These are phyloP conservation scores for Ammodytes marinus DNA, from an alignment of 2,113 vertebrate genomes.

Conservation along the genomic window DNA sequence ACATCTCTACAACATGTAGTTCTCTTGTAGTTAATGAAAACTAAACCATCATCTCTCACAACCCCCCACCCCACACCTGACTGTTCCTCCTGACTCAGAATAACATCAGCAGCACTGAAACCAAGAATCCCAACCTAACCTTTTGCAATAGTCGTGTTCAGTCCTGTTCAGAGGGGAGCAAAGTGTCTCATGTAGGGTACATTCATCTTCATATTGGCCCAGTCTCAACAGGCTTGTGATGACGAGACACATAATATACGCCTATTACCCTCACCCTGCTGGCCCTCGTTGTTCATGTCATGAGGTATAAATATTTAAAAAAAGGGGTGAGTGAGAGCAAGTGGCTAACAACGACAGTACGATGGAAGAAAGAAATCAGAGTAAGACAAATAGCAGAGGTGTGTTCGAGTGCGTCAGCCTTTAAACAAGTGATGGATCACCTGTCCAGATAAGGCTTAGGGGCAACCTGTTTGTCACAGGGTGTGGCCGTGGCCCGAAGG, in stretches of 20 bases:
- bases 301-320: constrained; percentile 25
- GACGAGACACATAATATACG: constrained; percentile 13
- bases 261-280: background rate
- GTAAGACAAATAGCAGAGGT: background rate
- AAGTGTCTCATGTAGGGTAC: constrained; percentile 6
- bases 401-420: background rate
- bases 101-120: constrained; percentile 24
- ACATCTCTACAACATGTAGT: constrained; percentile 40
- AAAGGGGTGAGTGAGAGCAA: background rate
- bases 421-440: constrained; percentile 29
- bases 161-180: background rate
- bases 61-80: background rate
- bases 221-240: constrained; percentile 25
- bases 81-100: constrained; percentile 18
- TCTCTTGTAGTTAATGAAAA: constrained; percentile 19
- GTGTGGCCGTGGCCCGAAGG: constrained; percentile 35
- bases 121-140: constrained; percentile 30
- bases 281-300: background rate
- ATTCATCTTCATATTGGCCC: constrained; percentile 26
- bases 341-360: background rate
- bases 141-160: constrained; percentile 1
- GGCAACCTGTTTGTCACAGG: constrained; percentile 43
- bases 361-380: background rate
- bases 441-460: constrained; percentile 39
- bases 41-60: background rate